Evolutionary conservation across 2,888 invertebrate species (phyloP), one percentile per base, ranked within the genome.

Genomic region (Ichneumoninae sp.): DNA sequence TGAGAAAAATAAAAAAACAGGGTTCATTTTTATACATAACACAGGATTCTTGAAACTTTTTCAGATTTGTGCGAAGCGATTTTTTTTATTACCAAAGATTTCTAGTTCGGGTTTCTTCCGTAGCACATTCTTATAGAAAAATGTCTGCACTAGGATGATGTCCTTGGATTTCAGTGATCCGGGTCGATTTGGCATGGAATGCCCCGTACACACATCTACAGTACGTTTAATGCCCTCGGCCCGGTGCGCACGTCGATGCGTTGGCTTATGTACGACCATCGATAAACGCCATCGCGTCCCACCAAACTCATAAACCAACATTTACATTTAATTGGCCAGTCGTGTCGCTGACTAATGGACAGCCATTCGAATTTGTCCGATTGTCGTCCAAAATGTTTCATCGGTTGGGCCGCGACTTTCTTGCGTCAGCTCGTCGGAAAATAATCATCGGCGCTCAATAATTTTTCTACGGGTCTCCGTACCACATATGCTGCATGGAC

Each of bases 321-420:
- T 92, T 93, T 91, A 90, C 92, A 92, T 92, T 92, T 93, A 93
- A 92, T 93, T 91, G 92, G 91, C 90, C 89, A 90, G 87, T 75
- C 89, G 89, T 89, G 89, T 88, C 88, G 85, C 89, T 90, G 89
- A 89, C 88, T 89, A 89, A 89, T 90, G 87, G 88, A 86, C 85
- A 84, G 80, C 74, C 87, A 88, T 88, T 87, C 90, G 89, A 90
- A 81, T 84, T 84, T 82, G 84, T 84, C 84, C 84, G 84, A 84
- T 84, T 82, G 84, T 84, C 84, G 81, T 84, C 78, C 84, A 82
- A 82, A 84, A 82, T 79, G 88, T 89, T 90, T 89, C 89, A 89
- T 89, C 86, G 75, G 88, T 89, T 86, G 87, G 85, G 52, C 72
- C 76, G 79, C 83, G 83, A 80, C 82, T 86, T 83, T 84, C 80